A percentile compares a stretch with the other conserved stretches of the same genome.
phyloP scores from a whole-genome alignment of 1,140 invertebrate species.

The Wasmannia auropunctata region DNA sequence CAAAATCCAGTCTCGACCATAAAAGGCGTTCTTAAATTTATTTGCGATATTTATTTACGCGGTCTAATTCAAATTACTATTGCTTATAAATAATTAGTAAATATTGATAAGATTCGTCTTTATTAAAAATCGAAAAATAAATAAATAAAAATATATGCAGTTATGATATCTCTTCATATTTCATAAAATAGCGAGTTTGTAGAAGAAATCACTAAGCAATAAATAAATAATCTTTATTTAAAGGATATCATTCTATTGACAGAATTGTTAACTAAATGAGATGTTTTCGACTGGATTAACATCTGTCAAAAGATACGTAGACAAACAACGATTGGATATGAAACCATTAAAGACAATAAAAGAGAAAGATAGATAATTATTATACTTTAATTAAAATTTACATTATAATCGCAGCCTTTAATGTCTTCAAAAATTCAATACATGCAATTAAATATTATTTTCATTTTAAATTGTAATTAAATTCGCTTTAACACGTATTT shows the following conservation, averaged over 20 bases:
- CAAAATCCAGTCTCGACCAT: no score
- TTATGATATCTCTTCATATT: neutral
- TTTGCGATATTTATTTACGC: no score
- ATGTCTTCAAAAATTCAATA: neutral
- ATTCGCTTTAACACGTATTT: neutral
- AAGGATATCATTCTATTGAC: neutral
- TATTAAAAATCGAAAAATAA: neutral
- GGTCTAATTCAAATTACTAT: no score
- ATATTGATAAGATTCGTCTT: neutral
- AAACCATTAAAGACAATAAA: neutral
- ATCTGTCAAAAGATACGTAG: neutral
- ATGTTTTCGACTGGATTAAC: neutral
- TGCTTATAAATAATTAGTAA: no score
- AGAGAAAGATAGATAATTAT: neutral
- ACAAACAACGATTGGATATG: neutral
- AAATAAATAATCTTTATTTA: constrained; percentile 1
- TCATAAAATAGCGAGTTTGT: neutral
- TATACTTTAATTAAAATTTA: neutral
- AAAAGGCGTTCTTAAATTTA: no score
- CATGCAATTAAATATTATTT: neutral
- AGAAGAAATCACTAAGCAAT: neutral
- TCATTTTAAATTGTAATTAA: neutral
- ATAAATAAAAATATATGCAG: neutral
- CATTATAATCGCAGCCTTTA: neutral
- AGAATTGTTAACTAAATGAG: neutral